Conservation (phyloP, 2,797 vertebrate species). For the Lacerta agilis region DNA sequence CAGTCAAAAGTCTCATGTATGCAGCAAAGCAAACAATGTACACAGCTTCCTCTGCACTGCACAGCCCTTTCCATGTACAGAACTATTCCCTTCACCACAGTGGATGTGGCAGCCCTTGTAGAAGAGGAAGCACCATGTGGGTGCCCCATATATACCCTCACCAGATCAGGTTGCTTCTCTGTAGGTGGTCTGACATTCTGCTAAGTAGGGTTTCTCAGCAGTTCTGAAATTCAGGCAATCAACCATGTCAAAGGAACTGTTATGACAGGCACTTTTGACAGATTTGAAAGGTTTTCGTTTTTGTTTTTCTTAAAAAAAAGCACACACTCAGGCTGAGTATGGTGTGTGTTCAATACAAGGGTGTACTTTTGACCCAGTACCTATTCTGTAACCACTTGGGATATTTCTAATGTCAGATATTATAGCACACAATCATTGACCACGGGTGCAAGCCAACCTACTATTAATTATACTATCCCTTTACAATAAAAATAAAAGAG, state of each 20-base stretch:
- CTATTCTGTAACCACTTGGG: neutral
- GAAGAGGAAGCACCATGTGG: neutral
- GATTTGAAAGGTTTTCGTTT: too few relatives aligned
- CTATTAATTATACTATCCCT: neutral
- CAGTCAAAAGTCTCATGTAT: neutral
- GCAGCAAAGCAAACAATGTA: neutral
- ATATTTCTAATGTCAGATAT: neutral
- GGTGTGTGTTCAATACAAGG: too few relatives aligned
- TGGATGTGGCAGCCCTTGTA: neutral
- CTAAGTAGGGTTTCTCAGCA: neutral
- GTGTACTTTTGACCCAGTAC: too few relatives aligned
- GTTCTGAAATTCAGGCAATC: neutral
- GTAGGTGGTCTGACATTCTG: neutral
- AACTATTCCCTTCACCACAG: neutral
- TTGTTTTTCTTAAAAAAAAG: too few relatives aligned
- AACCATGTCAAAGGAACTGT: neutral
- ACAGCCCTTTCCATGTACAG: neutral
- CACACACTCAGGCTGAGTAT: too few relatives aligned
- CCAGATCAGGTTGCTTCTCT: neutral
- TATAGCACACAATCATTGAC: neutral
- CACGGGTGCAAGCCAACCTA: neutral
- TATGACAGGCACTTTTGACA: too few relatives aligned
- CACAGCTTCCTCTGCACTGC: neutral
- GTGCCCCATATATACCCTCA: neutral
- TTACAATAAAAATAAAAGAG: neutral